Evolutionary conservation across 1,140 invertebrate genomes (phyloP), one percentile per base, ranked within the genome.

Genomic region (Drosophila willistoni): DNA sequence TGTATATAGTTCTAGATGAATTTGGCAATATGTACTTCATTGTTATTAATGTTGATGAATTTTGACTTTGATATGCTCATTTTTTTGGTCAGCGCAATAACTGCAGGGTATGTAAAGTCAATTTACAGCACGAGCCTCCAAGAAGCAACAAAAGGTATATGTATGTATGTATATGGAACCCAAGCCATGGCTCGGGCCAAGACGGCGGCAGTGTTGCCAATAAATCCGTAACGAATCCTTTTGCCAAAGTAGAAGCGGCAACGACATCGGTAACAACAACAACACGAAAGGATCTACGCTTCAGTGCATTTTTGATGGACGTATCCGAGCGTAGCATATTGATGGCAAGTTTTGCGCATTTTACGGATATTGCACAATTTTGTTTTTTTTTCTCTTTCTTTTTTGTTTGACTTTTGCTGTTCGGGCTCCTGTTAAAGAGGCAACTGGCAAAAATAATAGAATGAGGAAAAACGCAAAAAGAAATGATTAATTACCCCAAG

Each of bases 321-420:
- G 84, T 89, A 89, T 89, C 84, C 84, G 84, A 89, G 84, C 84
- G 84, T 89, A 89, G 84, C 85, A 89, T 89, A 89, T 89, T 89
- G 84, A 89, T 89, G 85, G 84, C 84, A 89, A 89, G 77, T 89
- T 89, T 89, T 89, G 79, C 84, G 81, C 80, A 89, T 89, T 89
- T 89, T 89, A 89, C 84, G 84, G 84, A 89, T 89, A 89, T 89
- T 89, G 84, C 84, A 89, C 84, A 89, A 89, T 89, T 79, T 77
- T 71, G 12, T 10, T 39, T 39, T 39, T 67, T 66, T 54, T 62
- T 69, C 65, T 47, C 61, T 59, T 47, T 64, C 78, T 60, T 19
- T 44, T 44, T 29, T 42, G 44, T 60, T 62, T 59, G 54, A 29
- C 41, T 64, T 41, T 55, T 14, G 14, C 34, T 44, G 25, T 29